Base-by-base conservation (phyloP, 1,140 invertebrate species). In the Achatina immaculata region DNA sequence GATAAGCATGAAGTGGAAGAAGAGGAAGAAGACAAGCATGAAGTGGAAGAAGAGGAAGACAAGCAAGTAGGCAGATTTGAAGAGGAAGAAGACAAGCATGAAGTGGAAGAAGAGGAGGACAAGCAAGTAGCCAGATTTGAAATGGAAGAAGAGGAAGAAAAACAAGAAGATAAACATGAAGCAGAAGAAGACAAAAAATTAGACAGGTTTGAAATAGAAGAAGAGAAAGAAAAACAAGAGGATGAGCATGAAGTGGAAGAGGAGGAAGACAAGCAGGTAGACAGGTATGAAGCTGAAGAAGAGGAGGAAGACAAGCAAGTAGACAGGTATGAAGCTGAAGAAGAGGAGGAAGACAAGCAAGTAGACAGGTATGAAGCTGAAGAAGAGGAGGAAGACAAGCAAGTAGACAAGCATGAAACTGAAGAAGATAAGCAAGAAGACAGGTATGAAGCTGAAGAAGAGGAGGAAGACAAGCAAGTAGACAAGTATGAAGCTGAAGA, bases 321-420 rank as follows among this genome's bases (percentile, higher is more conserved):
- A 34, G 62, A 65, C 75, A 55, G 66, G 9, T 43, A 31, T 42
- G 45, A 43, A 71, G n/a, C 40, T 38, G 43, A 71, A 48, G 58
- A 74, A 45, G 7, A 45, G 43, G 75, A 80, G 28, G 72, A 62
- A 65, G 78, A 74, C 79, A 40, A 38, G 40, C 43, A n/a, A n/a
- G n/a, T 48, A 11, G 55, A 24, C 11, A 58, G n/a, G 55, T 14
- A 24, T 58, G 7, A 58, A 24, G n/a, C 21, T 28, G 28, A 28
- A 51, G 72, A 28, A 51, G 72, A 74, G 28, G 28, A 31, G 16
- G 19, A 74, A 74, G 72, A 74, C 31, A 51, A 45, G 1, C 24
- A 48, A 48, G 43, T n/a, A 74, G 24, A 42, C 36, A 21, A 38
- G 21, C n/a, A n/a, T n/a, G n/a, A n/a, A n/a, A n/a, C n/a, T n/a